Evolutionary conservation across 2,888 invertebrate species (phyloP).

Genomic region (Stenchaetothrips biformis): DNA sequence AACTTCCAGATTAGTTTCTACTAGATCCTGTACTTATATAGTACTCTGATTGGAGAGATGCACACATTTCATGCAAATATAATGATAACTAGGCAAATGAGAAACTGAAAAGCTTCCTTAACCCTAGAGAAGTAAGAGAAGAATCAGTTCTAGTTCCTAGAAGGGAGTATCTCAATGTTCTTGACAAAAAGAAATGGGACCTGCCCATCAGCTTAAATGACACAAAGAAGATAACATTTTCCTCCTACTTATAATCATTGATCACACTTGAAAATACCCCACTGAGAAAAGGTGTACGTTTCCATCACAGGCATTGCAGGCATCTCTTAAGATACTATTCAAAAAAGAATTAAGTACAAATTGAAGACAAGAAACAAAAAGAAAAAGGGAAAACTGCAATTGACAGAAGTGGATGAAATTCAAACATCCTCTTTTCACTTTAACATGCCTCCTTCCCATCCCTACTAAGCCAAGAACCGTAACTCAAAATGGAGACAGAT

Average conservation of each 20-base stretch:
- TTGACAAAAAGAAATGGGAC: neutral
- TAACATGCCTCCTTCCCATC: no score
- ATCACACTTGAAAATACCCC: neutral
- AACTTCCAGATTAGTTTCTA: neutral
- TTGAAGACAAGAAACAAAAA: neutral
- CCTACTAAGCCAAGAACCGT: no score
- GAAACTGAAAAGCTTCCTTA: neutral
- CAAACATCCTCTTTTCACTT: no score
- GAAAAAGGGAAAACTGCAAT: neutral
- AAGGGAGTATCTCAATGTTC: no score
- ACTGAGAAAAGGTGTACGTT: neutral
- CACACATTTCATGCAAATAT: neutral
- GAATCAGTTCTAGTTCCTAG: no score
- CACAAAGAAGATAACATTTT: no score
- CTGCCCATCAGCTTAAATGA: neutral
- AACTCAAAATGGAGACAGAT: no score
- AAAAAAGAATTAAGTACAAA: neutral
- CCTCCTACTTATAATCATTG: no score
- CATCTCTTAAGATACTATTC: neutral
- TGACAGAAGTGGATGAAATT: neutral
- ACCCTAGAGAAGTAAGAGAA: neutral
- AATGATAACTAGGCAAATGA: neutral
- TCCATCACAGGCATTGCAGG: neutral
- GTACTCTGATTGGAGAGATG: neutral
- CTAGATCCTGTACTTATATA: no score